Evolutionary conservation across 2,797 vertebrate genomes (phyloP), one percentile per base, ranked within the genome.

Genomic region (Arctocebus calabarensis): DNA sequence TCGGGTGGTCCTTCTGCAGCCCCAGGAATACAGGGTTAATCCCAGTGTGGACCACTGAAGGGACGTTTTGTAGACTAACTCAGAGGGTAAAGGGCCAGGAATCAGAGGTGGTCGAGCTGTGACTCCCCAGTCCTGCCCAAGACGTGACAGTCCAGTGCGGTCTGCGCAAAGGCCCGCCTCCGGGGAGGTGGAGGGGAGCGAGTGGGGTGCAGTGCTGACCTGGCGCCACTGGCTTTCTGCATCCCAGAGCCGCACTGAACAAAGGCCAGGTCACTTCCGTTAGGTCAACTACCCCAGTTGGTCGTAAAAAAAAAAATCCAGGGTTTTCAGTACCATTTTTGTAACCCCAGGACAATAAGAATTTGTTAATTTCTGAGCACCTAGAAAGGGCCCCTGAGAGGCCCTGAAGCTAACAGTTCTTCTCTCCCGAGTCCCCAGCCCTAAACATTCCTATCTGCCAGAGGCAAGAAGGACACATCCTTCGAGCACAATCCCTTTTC

Each of bases 1-100:
- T 92, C 1, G 73, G 59, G 4, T 98, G 97, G 75, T 98, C 96
- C 75, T 78, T 95, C 99, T 97, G 95, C 0, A 89, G 70, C 17
- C 52, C 75, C 79, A 23, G 34, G 7, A n/a, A 84, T 32, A 48
- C 6, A 68, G n/a, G 43, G 37, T 91, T 22, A 84, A 6, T 68
- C 77, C 45, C 1, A 0, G 12, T 0, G 13, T 43, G 55, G 32
- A 48, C 0, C 0, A 27, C 0, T 10, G 4, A 20, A 40, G 48
- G 22, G 19, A 4, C 0, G 27, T 7, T 32, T 62, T 43, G 48
- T 55, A 52, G 45, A 81, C 32, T 19, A 1, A 25, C n/a, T 48
- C 7, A 11, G 19, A 0, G 22, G 66, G 57, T 17, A 14, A 66
- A 48, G 23, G 16, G 5, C 32, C 25, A 13, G 62, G 4, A 5